A percentile compares a stretch with the other conserved stretches of the same genome.
phyloP scores from a whole-genome alignment of 2,797 vertebrate genomes.

The Ciconia nigra region DNA sequence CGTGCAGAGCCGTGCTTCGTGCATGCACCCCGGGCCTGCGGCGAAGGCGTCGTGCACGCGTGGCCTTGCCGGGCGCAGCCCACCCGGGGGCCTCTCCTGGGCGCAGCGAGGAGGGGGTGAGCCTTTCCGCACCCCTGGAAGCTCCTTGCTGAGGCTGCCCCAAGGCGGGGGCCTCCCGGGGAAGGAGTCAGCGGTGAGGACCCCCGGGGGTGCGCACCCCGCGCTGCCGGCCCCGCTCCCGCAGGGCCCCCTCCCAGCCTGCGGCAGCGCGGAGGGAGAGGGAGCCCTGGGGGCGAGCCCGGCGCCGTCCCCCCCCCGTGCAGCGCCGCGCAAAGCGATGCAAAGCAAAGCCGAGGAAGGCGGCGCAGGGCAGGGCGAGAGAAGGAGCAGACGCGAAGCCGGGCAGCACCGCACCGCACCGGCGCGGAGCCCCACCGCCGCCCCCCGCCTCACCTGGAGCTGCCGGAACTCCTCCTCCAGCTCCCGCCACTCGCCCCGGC shows the following conservation, averaged over 20 bases:
- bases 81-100: no score
- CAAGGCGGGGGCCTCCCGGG: neutral
- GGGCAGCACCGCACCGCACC: neutral
- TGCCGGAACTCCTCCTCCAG: conserved; percentile 90
- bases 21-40: neutral
- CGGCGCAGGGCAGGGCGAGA: neutral
- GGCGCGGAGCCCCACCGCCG: neutral
- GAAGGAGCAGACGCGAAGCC: neutral
- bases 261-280: neutral
- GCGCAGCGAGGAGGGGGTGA: no score
- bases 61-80: neutral
- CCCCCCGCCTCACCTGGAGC: conserved; percentile 82
- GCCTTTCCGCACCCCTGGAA: neutral
- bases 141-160: no score
- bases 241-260: no score
- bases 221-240: no score
- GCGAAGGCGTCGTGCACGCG: neutral
- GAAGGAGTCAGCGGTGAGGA: no score
- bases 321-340: neutral
- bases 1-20: neutral
- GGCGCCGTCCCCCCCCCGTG: neutral
- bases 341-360: neutral
- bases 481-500: conserved; percentile 85
- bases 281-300: neutral
- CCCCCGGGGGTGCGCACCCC: no score